phyloP scores from a whole-genome alignment of 2,888 invertebrate genomes.

The Mamestra brassicae region DNA sequence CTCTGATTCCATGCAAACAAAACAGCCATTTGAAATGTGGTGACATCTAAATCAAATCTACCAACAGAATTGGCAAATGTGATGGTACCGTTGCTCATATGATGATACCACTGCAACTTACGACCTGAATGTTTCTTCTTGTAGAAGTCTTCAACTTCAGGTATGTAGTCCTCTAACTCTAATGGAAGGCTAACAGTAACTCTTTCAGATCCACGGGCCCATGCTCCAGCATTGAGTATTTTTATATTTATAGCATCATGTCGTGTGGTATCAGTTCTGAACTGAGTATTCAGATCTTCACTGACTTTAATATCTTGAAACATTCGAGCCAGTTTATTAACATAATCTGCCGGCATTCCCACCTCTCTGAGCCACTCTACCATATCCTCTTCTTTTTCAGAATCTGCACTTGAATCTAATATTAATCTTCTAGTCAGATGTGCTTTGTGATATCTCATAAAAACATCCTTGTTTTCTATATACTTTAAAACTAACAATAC shows the following conservation, averaged over 20 bases:
- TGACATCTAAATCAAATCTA: conserved; percentile 99
- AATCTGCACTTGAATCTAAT: conserved; percentile 99
- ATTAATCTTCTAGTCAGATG: conserved; percentile 98
- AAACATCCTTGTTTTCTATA: conserved; percentile 99
- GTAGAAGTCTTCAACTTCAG: conserved; percentile 99
- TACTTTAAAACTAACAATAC: conserved; percentile 99
- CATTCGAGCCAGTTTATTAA: conserved; percentile 99
- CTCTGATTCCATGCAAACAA: conserved; percentile 99
- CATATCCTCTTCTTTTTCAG: conserved; percentile 99
- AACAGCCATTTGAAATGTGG: conserved; percentile 99
- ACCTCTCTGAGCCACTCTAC: conserved; percentile 99
- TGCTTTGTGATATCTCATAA: conserved; percentile 99
- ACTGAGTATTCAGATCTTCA: conserved; percentile 98
- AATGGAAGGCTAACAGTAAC: conserved; percentile 98
- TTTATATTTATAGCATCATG: conserved; percentile 99
- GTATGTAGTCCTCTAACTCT: conserved; percentile 99
- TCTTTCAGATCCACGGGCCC: conserved; percentile 98
- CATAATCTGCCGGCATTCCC: conserved; percentile 99
- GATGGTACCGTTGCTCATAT: conserved; percentile 99
- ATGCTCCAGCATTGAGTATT: conserved; percentile 99
- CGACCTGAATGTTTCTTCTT: conserved; percentile 99
- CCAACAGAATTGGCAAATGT: conserved; percentile 98
- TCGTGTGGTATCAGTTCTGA: conserved; percentile 95
- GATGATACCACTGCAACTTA: conserved; percentile 99
- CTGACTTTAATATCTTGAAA: conserved; percentile 99